Conservation (phyloP, 2,113 vertebrate genomes). For the Pelmatolapia mariae region DNA sequence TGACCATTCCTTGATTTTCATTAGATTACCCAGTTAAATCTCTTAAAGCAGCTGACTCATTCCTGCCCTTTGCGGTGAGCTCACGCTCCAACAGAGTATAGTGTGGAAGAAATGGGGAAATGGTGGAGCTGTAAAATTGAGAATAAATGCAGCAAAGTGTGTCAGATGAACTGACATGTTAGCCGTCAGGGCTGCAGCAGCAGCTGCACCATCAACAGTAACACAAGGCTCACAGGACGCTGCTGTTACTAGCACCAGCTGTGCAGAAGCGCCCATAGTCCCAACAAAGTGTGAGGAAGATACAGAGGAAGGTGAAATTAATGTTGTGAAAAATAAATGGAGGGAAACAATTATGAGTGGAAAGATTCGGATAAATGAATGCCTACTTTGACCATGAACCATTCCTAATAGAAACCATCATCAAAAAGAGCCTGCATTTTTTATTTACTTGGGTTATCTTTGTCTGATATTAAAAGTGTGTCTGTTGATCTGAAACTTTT, state of each 20-base stretch:
- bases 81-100: rapidly evolving
- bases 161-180: neutral
- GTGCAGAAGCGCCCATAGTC: rapidly evolving
- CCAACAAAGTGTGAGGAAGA: neutral
- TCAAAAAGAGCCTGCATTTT: neutral
- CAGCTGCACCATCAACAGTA: neutral
- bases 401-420: neutral
- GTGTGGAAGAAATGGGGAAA: neutral
- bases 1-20: neutral
- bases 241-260: neutral
- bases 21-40: neutral
- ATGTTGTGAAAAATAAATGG: neutral
- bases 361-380: neutral
- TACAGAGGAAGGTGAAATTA: neutral
- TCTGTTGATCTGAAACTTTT: neutral
- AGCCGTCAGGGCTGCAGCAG: neutral
- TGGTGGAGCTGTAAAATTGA: neutral
- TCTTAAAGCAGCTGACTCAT: neutral
- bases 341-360: neutral
- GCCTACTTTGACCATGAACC: neutral
- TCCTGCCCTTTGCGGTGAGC: neutral
- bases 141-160: neutral
- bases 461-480: neutral
- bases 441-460: neutral
- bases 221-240: neutral